Evolutionary conservation across 2,888 invertebrate genomes (phyloP), one percentile per base, ranked within the genome.

Genomic region (Eristalis tenax): DNA sequence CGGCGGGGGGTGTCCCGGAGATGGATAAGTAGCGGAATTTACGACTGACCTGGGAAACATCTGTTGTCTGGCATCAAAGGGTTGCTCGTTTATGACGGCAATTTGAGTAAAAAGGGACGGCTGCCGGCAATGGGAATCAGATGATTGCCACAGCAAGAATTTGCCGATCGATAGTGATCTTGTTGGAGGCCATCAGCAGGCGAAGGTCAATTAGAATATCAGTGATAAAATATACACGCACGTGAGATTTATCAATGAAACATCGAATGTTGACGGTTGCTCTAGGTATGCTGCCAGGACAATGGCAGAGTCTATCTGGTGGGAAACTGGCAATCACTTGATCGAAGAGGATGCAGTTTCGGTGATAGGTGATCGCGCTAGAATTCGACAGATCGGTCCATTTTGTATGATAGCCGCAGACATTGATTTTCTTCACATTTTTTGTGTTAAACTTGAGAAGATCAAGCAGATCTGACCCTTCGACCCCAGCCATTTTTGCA

Each of bases 1-100:
- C 28, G 28, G 28, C 23, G 28, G 11, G 3, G 4, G 5, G 32
- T 40, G 56, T 57, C 22, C n/a, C n/a, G n/a, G n/a, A n/a, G n/a
- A n/a, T n/a, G n/a, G 57, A 35, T 69, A 35, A 69, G 22, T 69
- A 56, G 69, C 32, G 40, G 15, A 28, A 68, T 50, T 50, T 50
- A 50, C 18, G 50, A 50, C 18, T 6, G 50, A 50, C 18, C 50
- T n/a, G 18, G 50, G 50, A 18, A 50, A 18, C 50, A 50, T 50
- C 50, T 50, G 50, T 50, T 50, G 50, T 8, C 50, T n/a, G 50
- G 50, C 18, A 50, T 50, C 50, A 50, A 68, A 68, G 66, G 18
- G 66, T 66, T 26, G 23, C 8, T 15, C 38, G 6, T 66, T 66
- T 50, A 50, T 50, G 50, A 18, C 18, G 50, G 50, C 18, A 50